Conservation (phyloP, 1,140 invertebrate species). For the Zaprionus vittiger region DNA sequence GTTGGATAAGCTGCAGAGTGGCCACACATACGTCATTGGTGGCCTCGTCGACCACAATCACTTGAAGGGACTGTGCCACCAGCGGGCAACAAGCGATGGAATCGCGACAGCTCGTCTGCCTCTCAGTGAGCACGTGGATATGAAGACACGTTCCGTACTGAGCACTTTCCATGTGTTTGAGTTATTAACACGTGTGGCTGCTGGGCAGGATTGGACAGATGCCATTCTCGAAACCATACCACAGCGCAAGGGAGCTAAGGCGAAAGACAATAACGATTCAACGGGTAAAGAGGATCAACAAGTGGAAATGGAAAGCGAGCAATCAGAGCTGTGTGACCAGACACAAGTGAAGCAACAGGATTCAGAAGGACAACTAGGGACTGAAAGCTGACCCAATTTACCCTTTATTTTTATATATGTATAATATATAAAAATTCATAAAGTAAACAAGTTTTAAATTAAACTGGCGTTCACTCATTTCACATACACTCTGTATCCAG, state of each 20-base stretch:
- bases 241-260: slow-evolving; percentile 89
- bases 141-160: slow-evolving; percentile 97
- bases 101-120: slow-evolving; percentile 95
- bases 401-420: background rate
- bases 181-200: slow-evolving; percentile 92
- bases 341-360: background rate
- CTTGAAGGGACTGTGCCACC: slow-evolving; percentile 96
- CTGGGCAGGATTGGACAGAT: slow-evolving; percentile 93
- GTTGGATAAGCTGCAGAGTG: slow-evolving; percentile 90
- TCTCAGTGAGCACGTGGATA: slow-evolving; percentile 94
- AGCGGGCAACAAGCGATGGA: slow-evolving; percentile 91
- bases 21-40: slow-evolving; percentile 96
- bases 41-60: slow-evolving; percentile 98
- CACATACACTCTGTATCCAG: background rate
- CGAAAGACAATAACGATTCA: slow-evolving; percentile 52
- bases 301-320: background rate
- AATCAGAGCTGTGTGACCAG: background rate
- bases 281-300: background rate
- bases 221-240: slow-evolving; percentile 93
- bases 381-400: slow-evolving; percentile 7
- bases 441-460: slow-evolving; percentile 6
- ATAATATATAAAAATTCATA: background rate
- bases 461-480: background rate
- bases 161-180: slow-evolving; percentile 99
- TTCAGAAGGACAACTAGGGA: background rate